Conservation (phyloP, 30 jellyfish, hydroid and myxozoan species). For the Aurelia sp. region DNA sequence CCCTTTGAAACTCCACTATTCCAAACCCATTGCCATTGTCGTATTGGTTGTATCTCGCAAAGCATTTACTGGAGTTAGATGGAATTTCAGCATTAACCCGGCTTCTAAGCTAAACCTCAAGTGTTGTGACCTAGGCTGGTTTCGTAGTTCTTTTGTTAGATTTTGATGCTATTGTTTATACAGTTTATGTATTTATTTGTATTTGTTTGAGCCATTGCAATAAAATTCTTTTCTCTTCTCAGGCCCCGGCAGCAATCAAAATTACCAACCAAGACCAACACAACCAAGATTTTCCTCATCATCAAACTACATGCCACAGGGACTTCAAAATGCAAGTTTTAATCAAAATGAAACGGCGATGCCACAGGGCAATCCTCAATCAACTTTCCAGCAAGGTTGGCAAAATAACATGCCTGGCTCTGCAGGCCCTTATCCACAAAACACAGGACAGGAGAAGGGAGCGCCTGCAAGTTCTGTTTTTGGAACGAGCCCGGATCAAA, state of each 20-base stretch:
- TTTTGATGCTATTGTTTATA: no score
- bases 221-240: not conserved
- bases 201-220: no score
- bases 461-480: conserved; percentile 21
- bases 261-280: conserved; percentile 28
- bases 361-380: not conserved
- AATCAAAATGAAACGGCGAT: not conserved
- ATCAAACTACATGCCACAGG: conserved; percentile 13
- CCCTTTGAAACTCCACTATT: no score
- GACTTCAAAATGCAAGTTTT: not conserved
- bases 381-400: not conserved
- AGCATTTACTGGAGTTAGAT: no score
- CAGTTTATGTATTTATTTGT: no score
- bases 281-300: conserved; percentile 4
- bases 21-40: no score
- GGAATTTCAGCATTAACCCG: no score
- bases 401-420: not conserved
- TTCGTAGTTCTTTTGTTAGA: no score
- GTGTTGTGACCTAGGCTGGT: no score
- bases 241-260: conserved; percentile 9
- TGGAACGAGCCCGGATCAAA: conserved; percentile 25
- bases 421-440: not conserved
- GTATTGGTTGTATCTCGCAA: no score
- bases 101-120: no score
- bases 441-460: conserved; percentile 20